phyloP scores from a whole-genome alignment of 2,113 vertebrate genomes.

The Hyperoodon ampullatus region DNA sequence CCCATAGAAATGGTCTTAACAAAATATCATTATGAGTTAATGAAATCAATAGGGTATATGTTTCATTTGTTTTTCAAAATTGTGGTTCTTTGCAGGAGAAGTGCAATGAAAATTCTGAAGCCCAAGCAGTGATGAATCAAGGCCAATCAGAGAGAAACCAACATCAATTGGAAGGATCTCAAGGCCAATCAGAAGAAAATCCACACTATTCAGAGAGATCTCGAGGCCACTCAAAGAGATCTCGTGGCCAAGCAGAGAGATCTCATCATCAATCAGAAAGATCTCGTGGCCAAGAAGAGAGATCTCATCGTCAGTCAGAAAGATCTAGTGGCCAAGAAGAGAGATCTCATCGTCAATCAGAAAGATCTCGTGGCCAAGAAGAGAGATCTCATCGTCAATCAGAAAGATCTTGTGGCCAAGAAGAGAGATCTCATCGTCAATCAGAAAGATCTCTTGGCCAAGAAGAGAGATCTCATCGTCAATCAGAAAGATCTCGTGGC shows the following conservation, averaged over 20 bases:
- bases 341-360: background rate
- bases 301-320: too few relatives aligned
- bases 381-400: too few relatives aligned
- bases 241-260: too few relatives aligned
- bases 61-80: constrained; percentile 48
- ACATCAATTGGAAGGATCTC: background rate
- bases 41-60: background rate
- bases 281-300: too few relatives aligned
- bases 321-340: background rate
- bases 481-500: too few relatives aligned
- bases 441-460: too few relatives aligned
- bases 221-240: too few relatives aligned
- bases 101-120: background rate
- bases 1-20: constrained; percentile 2
- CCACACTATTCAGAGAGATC: too few relatives aligned
- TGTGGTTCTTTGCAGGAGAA: constrained; percentile 21
- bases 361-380: background rate
- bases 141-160: background rate
- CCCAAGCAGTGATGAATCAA: background rate
- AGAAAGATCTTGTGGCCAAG: background rate
- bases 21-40: background rate
- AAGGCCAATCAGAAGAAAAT: too few relatives aligned
- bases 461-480: too few relatives aligned
- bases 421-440: too few relatives aligned
- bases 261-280: too few relatives aligned